Percentiles rank a stretch among this genome's conserved stretches.
Evolutionary conservation across 2,797 vertebrate genomes (phyloP).

Genomic region (Ficedula albicollis): DNA sequence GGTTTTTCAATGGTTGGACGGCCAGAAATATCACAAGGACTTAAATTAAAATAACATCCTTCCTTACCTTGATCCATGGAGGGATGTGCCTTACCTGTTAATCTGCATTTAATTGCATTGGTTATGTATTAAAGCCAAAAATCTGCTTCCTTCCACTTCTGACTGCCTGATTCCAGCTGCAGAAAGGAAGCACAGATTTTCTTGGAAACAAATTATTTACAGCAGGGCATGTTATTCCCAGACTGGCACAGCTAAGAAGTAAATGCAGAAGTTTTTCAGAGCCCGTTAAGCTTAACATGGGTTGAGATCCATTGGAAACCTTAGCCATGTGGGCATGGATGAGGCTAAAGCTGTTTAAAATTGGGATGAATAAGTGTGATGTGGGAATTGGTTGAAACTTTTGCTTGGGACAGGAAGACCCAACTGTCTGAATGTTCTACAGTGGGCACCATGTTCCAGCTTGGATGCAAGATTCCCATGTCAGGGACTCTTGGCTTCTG

Average conservation of each 20-base stretch:
- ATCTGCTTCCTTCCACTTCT: neutral
- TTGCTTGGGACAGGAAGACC: neutral
- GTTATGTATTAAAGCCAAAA: neutral
- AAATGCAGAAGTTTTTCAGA: neutral
- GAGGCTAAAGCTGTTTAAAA: neutral
- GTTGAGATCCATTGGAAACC: neutral
- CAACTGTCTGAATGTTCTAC: fast-evolving
- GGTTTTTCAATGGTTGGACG: neutral
- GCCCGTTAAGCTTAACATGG: neutral
- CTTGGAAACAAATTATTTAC: neutral
- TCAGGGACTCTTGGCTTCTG: neutral
- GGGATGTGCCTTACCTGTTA: neutral
- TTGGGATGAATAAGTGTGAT: neutral
- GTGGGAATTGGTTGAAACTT: neutral
- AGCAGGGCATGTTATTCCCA: neutral
- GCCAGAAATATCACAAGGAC: neutral
- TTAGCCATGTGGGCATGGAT: neutral
- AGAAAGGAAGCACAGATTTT: neutral
- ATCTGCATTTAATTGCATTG: neutral
- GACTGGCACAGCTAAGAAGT: neutral
- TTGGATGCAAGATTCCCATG: fast-evolving
- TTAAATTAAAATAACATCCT: neutral
- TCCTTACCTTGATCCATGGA: neutral
- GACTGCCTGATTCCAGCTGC: neutral
- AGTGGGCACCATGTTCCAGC: fast-evolving